Base-by-base conservation (phyloP, 2,113 vertebrate species). In the Sylvicapra grimmia region DNA sequence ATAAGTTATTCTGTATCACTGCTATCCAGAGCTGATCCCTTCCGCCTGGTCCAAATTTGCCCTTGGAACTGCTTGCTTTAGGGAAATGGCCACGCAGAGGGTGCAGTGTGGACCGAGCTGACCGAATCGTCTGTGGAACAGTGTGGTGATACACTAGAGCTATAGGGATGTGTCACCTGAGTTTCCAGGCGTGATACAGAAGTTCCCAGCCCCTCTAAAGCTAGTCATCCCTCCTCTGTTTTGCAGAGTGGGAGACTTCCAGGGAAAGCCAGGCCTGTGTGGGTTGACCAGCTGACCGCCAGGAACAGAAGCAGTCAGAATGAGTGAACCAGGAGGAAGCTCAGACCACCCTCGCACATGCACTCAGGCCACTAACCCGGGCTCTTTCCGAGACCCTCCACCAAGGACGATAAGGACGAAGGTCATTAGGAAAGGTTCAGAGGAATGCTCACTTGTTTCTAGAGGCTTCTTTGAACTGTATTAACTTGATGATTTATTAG, bases 401-500 rank as follows among this genome's bases (percentile, higher is more conserved):
- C 8, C 53, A 85, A 72, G 14, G 36, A 65, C 14, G 68, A 54
- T 23, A 97, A 97, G 80, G 83, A 94, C 92, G 44, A 89, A 95
- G 97, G 87, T 54, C 40, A 84, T 97, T 96, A 92, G 56, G 54
- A 96, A 97, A 98, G 91, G 56, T 92, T 90, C 58, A 90, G 95
- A 92, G 77, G 94, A 91, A 83, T 80, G 96, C 93, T 97, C 61
- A 53, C 96, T 97, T 61, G 96, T 98, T 96, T 98, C 86, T 97
- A 93, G 95, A 95, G 93, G 65, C 53, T 97, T 82, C 97, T 93
- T 94, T 98, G 97, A 92, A 94, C 98, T 97, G 68, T 95, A 98
- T 98, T 98, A 98, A 92, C 89, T 97, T 94, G 90, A 31, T 89
- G 94, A 85, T 97, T 98, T 98, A 97, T 98, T 98, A 98, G 87